These are phyloP conservation scores for Marmota monax DNA, from an alignment of 2,113 vertebrate species.

Conservation along the genomic window DNA sequence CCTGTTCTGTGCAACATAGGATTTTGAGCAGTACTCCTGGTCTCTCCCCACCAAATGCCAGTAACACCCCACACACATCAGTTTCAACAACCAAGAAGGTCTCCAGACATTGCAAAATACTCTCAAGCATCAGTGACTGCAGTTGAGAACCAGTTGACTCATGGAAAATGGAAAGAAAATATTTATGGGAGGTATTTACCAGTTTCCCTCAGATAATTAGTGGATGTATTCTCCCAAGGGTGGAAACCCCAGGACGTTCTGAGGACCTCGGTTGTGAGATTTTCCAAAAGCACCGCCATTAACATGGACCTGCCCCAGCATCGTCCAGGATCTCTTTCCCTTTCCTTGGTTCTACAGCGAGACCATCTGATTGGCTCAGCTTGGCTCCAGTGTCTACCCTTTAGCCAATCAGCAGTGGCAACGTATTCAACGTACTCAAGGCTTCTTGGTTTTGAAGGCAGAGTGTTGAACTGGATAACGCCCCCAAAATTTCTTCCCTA, in stretches of 20 bases:
- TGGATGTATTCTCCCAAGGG: background rate
- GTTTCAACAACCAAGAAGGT: background rate
- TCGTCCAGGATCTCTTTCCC: background rate
- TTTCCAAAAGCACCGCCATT: too few species aligned
- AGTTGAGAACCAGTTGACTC: background rate
- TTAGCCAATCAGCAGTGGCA: background rate
- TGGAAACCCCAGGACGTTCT: background rate
- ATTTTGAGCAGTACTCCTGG: background rate
- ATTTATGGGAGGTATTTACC: background rate
- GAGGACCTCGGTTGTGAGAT: background rate
- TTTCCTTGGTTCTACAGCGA: background rate
- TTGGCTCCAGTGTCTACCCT: background rate
- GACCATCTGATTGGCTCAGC: background rate
- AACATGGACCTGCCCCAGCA: background rate
- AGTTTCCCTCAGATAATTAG: background rate
- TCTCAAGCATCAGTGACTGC: background rate
- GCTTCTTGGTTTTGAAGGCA: background rate
- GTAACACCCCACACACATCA: background rate
- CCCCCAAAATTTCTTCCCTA: background rate
- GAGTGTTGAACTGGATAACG: background rate
- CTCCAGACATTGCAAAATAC: background rate
- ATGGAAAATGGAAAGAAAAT: background rate
- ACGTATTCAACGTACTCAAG: background rate
- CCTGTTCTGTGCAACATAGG: background rate
- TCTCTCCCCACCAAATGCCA: background rate